Base-by-base conservation (phyloP, 2,888 invertebrate species). In the Elegia similella region DNA sequence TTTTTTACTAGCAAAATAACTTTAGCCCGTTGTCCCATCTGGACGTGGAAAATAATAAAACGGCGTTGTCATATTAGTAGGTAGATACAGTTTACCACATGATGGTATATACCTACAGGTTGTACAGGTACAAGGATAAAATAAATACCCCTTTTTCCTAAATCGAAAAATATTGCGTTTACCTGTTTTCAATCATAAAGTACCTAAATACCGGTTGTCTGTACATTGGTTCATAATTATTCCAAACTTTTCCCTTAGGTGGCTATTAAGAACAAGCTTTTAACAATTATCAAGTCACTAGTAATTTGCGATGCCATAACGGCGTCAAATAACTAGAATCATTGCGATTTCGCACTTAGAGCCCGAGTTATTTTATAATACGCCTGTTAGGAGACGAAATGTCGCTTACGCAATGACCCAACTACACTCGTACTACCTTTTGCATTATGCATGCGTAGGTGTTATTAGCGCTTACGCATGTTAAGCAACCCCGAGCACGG, bases 381-480 rank as follows among this genome's bases (percentile, higher is more conserved):
- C 52, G 58, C 56, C 46, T 10, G 57, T 59, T 56, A 57, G 54
- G 52, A 62, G 61, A 61, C 63, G 68, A 64, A 61, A 63, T 67
- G 57, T 58, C 23, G 62, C 48, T 56, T 63, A 66, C 66, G 67
- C 66, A 69, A 65, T 66, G 52, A 63, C 59, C 54, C 61, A 0
- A 23, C 58, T 61, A 67, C 59, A 62, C 59, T 64, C 50, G 55
- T 55, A 1, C 50, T 15, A 13, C 16, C 32, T 15, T 55, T 53
- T 54, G 57, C 62, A 64, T 64, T 64, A 68, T 63, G 59, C 61
- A 65, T 68, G 58, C n/a, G n/a, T n/a, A n/a, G n/a, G n/a, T n/a
- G n/a, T n/a, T n/a, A n/a, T n/a, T n/a, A n/a, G n/a, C n/a, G n/a
- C n/a, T n/a, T n/a, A n/a, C n/a, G n/a, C n/a, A n/a, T n/a, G n/a